phyloP scores from a whole-genome alignment of 2,113 vertebrate genomes.

The Dryoscopus gambensis region DNA sequence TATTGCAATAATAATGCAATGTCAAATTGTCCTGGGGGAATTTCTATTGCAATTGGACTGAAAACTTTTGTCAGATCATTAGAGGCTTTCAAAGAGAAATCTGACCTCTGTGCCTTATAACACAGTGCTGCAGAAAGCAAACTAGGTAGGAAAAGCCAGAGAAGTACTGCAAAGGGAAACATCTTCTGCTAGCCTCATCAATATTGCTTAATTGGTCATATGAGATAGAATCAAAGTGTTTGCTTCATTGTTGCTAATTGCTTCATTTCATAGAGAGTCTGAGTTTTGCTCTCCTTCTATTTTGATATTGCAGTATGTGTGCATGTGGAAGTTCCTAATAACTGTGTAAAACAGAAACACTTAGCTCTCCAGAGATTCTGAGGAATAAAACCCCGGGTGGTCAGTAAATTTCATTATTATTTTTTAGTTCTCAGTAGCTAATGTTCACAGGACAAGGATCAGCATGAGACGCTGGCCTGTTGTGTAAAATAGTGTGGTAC shows the following conservation, averaged over 20 bases:
- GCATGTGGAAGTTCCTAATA: background rate
- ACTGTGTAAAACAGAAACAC: background rate
- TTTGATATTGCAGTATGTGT: background rate
- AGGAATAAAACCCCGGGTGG: background rate
- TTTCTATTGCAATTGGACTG: slow-evolving; percentile 6
- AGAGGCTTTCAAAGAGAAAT: slow-evolving; percentile 16
- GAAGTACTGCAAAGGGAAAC: background rate
- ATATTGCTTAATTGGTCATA: background rate
- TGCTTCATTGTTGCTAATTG: background rate
- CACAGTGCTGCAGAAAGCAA: background rate
- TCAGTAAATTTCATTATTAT: background rate
- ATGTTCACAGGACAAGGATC: background rate
- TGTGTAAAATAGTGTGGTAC: background rate
- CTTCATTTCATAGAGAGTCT: background rate
- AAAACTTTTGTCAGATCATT: slow-evolving; percentile 45
- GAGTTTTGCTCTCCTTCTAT: background rate
- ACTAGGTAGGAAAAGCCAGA: background rate
- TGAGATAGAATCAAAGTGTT: background rate
- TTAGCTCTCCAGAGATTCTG: background rate
- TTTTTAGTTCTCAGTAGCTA: background rate
- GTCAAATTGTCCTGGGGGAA: slow-evolving; percentile 29
- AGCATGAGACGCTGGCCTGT: background rate
- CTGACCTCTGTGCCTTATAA: background rate
- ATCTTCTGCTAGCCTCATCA: background rate
- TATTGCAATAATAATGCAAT: slow-evolving; percentile 40